Evolutionary conservation across 2,797 vertebrate species (phyloP).

Genomic region (Chaenodraco wilsoni): DNA sequence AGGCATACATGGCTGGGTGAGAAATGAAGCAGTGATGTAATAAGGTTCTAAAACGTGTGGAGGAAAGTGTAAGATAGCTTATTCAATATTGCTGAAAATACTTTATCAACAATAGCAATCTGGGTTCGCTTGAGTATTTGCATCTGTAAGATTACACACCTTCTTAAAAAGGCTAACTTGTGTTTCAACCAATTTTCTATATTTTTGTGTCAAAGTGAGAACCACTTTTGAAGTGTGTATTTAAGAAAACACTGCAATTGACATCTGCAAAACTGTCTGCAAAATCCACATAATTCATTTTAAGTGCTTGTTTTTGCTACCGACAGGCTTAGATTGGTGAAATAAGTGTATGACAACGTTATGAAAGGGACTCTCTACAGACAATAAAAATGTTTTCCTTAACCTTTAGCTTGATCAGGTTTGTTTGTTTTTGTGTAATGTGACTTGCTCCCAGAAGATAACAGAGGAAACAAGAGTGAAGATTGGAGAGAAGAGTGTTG

Average conservation of each 20-base stretch:
- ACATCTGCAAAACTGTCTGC: no score
- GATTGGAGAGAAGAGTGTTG: neutral
- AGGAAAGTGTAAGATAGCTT: neutral
- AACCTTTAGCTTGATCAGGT: neutral
- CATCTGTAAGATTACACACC: no score
- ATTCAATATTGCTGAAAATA: neutral
- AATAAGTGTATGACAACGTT: neutral
- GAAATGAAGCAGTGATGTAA: constrained; percentile 32
- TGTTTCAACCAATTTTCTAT: neutral
- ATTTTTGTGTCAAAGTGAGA: no score
- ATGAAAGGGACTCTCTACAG: neutral
- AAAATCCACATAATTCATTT: no score
- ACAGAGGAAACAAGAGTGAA: neutral
- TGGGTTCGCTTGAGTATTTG: no score
- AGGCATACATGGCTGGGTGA: constrained; percentile 19
- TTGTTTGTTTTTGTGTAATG: neutral
- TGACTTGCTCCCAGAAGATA: neutral
- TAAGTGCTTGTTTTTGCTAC: no score
- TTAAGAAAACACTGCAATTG: no score
- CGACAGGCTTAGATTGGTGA: no score
- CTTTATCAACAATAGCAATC: no score
- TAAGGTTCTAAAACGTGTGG: constrained; percentile 6
- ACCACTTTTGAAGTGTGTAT: no score
- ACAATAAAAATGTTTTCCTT: neutral
- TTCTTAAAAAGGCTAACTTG: neutral